A percentile compares a stretch with the other conserved stretches of the same genome.
These are phyloP conservation scores for Diabrotica virgifera DNA, from an alignment of 1,140 invertebrate species.

Conservation along the genomic window DNA sequence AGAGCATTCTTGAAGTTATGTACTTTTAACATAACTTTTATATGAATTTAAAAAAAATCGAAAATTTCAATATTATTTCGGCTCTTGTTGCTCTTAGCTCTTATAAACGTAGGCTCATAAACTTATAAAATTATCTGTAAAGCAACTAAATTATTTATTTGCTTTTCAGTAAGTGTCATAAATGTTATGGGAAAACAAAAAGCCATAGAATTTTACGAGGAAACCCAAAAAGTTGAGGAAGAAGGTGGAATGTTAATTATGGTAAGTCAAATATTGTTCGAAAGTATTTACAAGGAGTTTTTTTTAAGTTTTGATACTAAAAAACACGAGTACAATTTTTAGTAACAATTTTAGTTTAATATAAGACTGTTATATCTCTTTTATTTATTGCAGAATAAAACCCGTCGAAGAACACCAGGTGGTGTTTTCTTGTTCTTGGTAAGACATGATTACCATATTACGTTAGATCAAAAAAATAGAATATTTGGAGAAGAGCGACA, in stretches of 20 bases:
- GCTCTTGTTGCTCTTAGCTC: too few species aligned
- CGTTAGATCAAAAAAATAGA: conserved; percentile 63
- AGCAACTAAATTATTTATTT: too few species aligned
- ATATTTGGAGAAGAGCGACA: conserved; percentile 71
- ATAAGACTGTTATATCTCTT: too few species aligned
- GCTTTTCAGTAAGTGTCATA: conserved; percentile 66
- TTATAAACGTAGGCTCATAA: too few species aligned
- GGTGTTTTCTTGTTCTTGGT: conserved; percentile 80
- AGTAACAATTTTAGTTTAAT: too few species aligned
- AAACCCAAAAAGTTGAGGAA: conserved; percentile 76
- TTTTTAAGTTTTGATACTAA: not conserved
- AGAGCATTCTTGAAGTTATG: too few species aligned
- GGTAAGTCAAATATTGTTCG: conserved; percentile 48
- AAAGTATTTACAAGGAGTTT: not conserved
- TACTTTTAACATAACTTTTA: too few species aligned
- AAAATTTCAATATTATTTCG: too few species aligned
- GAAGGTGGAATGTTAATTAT: conserved; percentile 80
- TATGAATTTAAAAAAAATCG: too few species aligned
- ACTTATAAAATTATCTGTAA: too few species aligned
- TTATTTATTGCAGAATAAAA: conserved; percentile 63
- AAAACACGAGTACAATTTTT: not conserved
- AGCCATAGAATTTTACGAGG: conserved; percentile 70
- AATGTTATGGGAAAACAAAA: conserved; percentile 68
- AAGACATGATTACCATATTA: conserved; percentile 69
- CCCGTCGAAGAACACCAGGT: conserved; percentile 75